Evolutionary conservation across 1,140 invertebrate species (phyloP).

Genomic region (Penaeus indicus): DNA sequence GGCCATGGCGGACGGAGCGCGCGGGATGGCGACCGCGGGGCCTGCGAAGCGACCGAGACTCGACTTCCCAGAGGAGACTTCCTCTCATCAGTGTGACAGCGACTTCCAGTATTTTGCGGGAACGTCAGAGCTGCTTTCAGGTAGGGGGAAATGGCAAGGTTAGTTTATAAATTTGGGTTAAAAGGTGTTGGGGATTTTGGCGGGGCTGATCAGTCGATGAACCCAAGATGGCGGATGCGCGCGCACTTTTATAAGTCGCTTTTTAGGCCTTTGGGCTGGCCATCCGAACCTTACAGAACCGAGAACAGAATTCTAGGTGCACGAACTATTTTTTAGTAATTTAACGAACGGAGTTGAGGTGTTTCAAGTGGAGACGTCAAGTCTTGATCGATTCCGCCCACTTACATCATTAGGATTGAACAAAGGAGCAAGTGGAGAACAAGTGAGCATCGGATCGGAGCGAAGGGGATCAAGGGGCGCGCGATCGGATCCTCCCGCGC

Average conservation of each 20-base stretch:
- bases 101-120: conserved; percentile 64
- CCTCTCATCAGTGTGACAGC: conserved; percentile 54
- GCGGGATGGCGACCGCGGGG: conserved; percentile 61
- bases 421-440: conserved; percentile 54
- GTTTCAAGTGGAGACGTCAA: not conserved
- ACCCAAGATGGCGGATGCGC: conserved; percentile 61
- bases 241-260: conserved; percentile 44
- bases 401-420: conserved; percentile 40
- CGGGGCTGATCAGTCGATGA: conserved; percentile 50
- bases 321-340: too few species aligned
- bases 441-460: conserved; percentile 38
- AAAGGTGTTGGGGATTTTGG: conserved; percentile 48
- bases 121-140: conserved; percentile 63
- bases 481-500: too few species aligned
- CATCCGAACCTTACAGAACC: too few species aligned
- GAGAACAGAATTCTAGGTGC: too few species aligned
- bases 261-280: conserved; percentile 20
- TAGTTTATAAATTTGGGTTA: conserved; percentile 27
- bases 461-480: too few species aligned
- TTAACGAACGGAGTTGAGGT: too few species aligned
- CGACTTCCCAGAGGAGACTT: conserved; percentile 63
- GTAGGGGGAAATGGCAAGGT: conserved; percentile 38
- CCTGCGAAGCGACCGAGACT: conserved; percentile 65
- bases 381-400: conserved; percentile 56
- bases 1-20: conserved; percentile 61